A percentile compares a stretch with the other conserved stretches of the same genome.
These are phyloP conservation scores for Cladopsammia gracilis DNA, from an alignment of 64 coral and sea anemone species.

Conservation along the genomic window DNA sequence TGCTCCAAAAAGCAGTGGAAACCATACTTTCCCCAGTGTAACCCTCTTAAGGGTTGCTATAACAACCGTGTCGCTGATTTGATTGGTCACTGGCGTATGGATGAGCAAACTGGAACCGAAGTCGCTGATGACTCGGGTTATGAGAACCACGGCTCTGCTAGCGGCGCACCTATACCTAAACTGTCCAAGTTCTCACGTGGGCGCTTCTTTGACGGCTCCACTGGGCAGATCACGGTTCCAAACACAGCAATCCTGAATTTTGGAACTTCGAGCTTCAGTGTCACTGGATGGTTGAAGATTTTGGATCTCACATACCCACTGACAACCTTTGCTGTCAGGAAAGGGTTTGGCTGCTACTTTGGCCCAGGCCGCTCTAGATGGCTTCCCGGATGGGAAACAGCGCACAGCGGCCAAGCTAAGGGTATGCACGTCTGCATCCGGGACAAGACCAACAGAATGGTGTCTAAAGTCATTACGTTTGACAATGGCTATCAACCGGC, in stretches of 20 bases:
- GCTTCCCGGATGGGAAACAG: constrained; percentile 70
- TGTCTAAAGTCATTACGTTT: not conserved
- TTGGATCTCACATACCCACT: constrained; percentile 68
- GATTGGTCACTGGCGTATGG: constrained; percentile 83
- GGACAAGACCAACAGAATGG: constrained; percentile 53
- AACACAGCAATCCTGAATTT: constrained; percentile 62
- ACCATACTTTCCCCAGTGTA: not conserved
- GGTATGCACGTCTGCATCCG: constrained; percentile 76
- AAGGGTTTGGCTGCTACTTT: constrained; percentile 78
- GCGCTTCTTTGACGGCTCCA: constrained; percentile 47
- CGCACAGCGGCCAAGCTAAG: constrained; percentile 38
- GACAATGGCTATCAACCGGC: constrained; percentile 56
- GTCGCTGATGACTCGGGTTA: constrained; percentile 83
- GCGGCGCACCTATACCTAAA: not conserved
- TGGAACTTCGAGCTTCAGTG: constrained; percentile 61
- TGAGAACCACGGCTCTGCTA: constrained; percentile 66
- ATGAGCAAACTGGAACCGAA: constrained; percentile 64
- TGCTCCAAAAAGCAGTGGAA: constrained; percentile 6
- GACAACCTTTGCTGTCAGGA: constrained; percentile 81
- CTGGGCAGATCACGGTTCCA: constrained; percentile 2
- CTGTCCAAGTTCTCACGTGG: constrained; percentile 73
- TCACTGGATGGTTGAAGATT: constrained; percentile 73
- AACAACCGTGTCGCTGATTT: constrained; percentile 1
- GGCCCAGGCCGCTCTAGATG: constrained; percentile 14
- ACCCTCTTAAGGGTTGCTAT: constrained; percentile 1